phyloP scores from a whole-genome alignment of 2,888 invertebrate genomes.

The Cataglyphis rosenhaueri region DNA sequence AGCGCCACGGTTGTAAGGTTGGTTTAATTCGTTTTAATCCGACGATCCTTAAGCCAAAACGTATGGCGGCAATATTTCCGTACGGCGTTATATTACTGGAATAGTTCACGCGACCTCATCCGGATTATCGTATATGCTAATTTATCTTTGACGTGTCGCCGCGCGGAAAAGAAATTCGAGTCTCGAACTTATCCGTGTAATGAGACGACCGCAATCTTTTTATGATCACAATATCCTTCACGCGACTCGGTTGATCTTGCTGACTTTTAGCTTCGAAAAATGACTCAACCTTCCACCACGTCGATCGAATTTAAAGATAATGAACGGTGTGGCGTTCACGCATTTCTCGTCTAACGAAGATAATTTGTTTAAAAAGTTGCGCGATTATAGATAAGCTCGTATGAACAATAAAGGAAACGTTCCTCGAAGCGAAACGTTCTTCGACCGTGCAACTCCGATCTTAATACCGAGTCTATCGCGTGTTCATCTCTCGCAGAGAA shows the following conservation, averaged over 20 bases:
- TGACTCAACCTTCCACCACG: conserved; percentile 62
- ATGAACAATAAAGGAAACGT: background rate
- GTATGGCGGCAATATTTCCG: conserved; percentile 57
- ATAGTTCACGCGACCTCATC: conserved; percentile 58
- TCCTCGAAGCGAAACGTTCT: background rate
- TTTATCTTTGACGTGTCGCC: conserved; percentile 50
- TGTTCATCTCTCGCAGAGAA: background rate
- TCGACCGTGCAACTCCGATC: background rate
- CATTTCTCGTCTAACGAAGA: conserved; percentile 30
- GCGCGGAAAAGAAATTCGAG: conserved; percentile 25
- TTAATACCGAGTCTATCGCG: conserved; percentile 13
- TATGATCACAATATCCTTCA: conserved; percentile 39
- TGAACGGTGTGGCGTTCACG: background rate
- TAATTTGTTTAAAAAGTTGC: conserved; percentile 17
- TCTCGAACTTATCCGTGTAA: conserved; percentile 53
- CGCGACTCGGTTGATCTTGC: conserved; percentile 18
- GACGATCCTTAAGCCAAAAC: conserved; percentile 54
- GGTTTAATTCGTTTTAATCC: conserved; percentile 3
- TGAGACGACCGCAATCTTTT: conserved; percentile 39
- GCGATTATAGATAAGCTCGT: background rate
- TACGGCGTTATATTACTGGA: conserved; percentile 42
- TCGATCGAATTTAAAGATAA: conserved; percentile 43
- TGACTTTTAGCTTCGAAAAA: conserved; percentile 45
- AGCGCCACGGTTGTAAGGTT: conserved; percentile 1
- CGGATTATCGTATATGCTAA: conserved; percentile 62